Evolutionary conservation across 2,797 vertebrate genomes (phyloP).

Genomic region (Vireo griseus): DNA sequence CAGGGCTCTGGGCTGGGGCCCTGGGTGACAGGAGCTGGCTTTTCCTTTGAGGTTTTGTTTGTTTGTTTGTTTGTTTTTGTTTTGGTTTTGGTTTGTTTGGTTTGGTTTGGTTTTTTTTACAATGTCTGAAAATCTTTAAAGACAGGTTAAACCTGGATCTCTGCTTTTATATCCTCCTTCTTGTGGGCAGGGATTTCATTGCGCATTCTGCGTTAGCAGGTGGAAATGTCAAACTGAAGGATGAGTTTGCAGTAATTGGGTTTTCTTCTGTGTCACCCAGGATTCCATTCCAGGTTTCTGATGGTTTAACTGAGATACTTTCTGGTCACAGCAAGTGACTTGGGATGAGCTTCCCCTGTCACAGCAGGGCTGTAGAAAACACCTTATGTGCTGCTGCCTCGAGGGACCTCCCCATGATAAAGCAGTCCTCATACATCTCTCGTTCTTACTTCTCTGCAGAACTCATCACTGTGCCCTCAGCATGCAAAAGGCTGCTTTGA

Average conservation of each 20-base stretch:
- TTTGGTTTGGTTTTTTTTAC: not conserved
- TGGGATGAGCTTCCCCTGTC: not conserved
- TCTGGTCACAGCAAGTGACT: not conserved
- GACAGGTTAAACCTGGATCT: not conserved
- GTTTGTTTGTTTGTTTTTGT: too few relatives aligned
- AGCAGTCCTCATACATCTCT: accelerated
- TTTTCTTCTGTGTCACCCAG: not conserved
- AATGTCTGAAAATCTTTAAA: not conserved
- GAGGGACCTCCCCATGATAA: accelerated
- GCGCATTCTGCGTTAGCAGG: not conserved
- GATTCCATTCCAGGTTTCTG: not conserved
- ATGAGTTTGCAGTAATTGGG: not conserved
- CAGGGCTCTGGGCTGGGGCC: not conserved
- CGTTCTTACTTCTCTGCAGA: not conserved
- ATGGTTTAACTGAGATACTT: not conserved
- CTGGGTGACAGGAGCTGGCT: accelerated
- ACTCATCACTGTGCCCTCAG: not conserved
- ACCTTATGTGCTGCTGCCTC: not conserved
- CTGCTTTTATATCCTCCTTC: not conserved
- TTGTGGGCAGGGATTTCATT: not conserved
- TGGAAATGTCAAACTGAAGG: not conserved
- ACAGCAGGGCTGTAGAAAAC: not conserved
- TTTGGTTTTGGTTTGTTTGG: too few relatives aligned
- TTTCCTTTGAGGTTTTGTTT: accelerated
- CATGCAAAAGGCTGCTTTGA: not conserved